Evolutionary conservation across 2,113 vertebrate genomes (phyloP).

Genomic region (Burhinus oedicnemus): DNA sequence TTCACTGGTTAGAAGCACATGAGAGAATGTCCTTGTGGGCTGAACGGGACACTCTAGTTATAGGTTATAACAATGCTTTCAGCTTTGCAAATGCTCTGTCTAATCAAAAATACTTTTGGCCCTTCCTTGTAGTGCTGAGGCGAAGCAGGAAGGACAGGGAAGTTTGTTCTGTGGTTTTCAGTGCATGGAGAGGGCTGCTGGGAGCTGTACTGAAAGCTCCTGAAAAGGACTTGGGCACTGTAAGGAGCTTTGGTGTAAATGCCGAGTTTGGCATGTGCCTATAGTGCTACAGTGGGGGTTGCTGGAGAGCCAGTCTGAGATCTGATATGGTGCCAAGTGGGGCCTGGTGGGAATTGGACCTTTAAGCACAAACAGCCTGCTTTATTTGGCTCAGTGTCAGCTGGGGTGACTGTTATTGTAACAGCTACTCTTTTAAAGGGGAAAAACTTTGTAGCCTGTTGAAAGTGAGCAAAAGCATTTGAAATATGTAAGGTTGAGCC

Average conservation of each 20-base stretch:
- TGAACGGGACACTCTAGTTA: background rate
- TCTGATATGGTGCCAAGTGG: rapidly evolving
- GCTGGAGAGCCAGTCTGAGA: background rate
- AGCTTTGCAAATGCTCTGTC: background rate
- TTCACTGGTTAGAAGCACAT: background rate
- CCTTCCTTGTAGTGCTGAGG: background rate
- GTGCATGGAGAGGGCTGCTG: background rate
- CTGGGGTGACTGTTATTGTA: background rate
- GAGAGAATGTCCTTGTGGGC: background rate
- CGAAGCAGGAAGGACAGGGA: background rate
- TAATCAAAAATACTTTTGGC: background rate
- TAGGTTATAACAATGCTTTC: background rate
- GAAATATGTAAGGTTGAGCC: background rate
- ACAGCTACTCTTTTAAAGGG: background rate
- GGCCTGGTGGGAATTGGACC: background rate
- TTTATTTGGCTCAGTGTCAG: background rate
- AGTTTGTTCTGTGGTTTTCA: background rate
- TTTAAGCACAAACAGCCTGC: background rate
- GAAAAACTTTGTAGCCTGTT: background rate
- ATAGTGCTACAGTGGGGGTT: background rate
- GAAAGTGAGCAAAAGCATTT: background rate
- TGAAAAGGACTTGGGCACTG: background rate
- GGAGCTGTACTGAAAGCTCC: background rate
- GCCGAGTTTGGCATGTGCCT: background rate
- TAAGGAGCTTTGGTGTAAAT: background rate